Conservation (phyloP, 2,113 vertebrate genomes). For the Urocitellus parryii region DNA sequence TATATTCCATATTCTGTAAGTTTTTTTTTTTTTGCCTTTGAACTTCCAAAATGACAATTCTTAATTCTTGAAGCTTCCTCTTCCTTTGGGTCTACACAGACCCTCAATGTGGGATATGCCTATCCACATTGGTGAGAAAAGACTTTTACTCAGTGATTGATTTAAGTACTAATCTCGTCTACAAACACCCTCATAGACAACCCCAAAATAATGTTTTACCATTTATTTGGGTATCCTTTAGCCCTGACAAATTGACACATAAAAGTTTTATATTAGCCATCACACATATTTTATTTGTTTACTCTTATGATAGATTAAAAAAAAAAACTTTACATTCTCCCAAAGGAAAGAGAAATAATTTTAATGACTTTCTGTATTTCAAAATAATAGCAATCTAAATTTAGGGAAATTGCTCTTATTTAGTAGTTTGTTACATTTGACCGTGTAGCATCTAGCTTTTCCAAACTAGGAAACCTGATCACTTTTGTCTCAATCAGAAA, state of each 20-base stretch:
- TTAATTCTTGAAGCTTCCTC: neutral
- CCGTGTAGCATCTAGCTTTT: neutral
- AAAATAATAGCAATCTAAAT: neutral
- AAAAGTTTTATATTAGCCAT: neutral
- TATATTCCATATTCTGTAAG: neutral
- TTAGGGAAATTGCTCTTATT: neutral
- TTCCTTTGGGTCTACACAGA: neutral
- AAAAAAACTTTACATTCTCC: neutral
- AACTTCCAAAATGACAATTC: conserved; percentile 4
- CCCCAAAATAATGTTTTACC: neutral
- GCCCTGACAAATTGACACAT: neutral
- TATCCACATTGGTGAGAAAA: neutral
- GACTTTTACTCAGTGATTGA: neutral
- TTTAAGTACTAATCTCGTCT: neutral
- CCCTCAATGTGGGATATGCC: neutral
- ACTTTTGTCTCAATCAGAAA: neutral
- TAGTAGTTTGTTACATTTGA: neutral
- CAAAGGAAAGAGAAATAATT: neutral
- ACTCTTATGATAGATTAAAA: neutral
- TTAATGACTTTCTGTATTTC: conserved; percentile 11
- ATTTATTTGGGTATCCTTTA: neutral
- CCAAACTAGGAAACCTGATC: neutral
- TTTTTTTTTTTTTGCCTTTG: neutral
- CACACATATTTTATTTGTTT: neutral
- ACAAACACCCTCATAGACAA: neutral